Percentiles rank a stretch among this genome's conserved stretches.
phyloP scores from a whole-genome alignment of 2,797 vertebrate genomes.

The Anolis apletophallus region DNA sequence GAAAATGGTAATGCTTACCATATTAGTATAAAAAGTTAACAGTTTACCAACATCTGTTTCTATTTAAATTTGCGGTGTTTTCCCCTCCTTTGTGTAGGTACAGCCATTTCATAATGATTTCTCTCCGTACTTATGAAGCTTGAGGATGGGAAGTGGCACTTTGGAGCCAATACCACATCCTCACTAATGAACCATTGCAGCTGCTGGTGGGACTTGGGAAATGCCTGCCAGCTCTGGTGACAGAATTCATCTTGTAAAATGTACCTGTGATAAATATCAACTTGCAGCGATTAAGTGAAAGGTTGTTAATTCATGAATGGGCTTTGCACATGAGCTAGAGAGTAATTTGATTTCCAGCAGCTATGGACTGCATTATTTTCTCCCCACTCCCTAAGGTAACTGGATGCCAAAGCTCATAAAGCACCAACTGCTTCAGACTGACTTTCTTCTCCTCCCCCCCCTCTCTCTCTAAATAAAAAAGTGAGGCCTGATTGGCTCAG shows the following conservation, averaged over 20 bases:
- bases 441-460: neutral
- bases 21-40: slow-evolving; percentile 35
- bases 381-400: slow-evolving; percentile 25
- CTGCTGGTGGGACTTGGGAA: slow-evolving; percentile 85
- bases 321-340: slow-evolving; percentile 49
- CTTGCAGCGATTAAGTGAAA: slow-evolving; percentile 61
- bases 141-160: slow-evolving; percentile 75
- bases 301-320: slow-evolving; percentile 65
- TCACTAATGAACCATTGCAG: slow-evolving; percentile 87
- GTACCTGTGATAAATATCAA: slow-evolving; percentile 68
- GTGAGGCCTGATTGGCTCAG: slow-evolving; percentile 32
- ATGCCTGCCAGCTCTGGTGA: slow-evolving; percentile 78
- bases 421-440: neutral
- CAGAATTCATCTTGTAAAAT: slow-evolving; percentile 66
- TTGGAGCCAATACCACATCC: slow-evolving; percentile 85
- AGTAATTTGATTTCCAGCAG: slow-evolving; percentile 53
- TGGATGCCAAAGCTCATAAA: slow-evolving; percentile 26
- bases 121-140: slow-evolving; percentile 74
- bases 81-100: slow-evolving; percentile 25
- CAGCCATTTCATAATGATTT: neutral
- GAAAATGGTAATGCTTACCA: slow-evolving; percentile 55
- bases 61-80: slow-evolving; percentile 53
- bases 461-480: neutral
- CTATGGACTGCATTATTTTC: slow-evolving; percentile 52
- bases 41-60: slow-evolving; percentile 69